Evolutionary conservation across 2,113 vertebrate genomes (phyloP), one percentile per base, ranked within the genome.

Genomic region (Theristicus caerulescens): DNA sequence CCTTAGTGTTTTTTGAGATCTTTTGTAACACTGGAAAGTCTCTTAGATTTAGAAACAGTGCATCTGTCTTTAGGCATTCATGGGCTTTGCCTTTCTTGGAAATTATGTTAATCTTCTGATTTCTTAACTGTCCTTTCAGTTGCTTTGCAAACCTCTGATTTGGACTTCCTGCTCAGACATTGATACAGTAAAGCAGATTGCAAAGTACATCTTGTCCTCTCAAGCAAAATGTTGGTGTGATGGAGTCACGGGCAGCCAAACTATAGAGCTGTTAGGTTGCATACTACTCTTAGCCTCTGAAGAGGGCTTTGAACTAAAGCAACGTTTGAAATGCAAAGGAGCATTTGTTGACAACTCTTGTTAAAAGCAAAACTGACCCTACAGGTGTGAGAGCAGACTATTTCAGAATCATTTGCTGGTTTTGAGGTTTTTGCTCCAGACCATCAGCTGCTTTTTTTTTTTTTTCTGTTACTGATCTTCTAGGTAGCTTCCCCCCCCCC

Each of bases 401-500:
- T 29, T 81, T 36, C 81, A 51, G 55, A 36, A 65, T 19, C 3
- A 3, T 42, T n/a, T 76, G n/a, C 44, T 44, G 20, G 4, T 24
- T 29, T 34, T 26, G 13, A 34, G 58, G 22, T 12, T 51, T 77
- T 88, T 38, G 32, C 16, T 73, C 20, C 49, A 42, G 61, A 67
- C 16, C 20, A 16, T 15, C 14, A 11, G 18, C 47, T 62, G 17
- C 27, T 4, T 52, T 10, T 16, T 36, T 31, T 26, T 17, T 55
- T 57, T 34, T 13, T 25, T 16, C 18, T n/a, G 4, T 62, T 61
- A 13, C 16, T 52, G 16, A 8, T 36, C 8, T 46, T 55, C 18
- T 31, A 26, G 22, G 3, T 42, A 38, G 12, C 3, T 77, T n/a
- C n/a, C n/a, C n/a, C n/a, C 49, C 0, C 3, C 10, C 49, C 0